These are phyloP conservation scores for Rhineura floridana DNA, from an alignment of 2,113 vertebrate species.

Conservation along the genomic window DNA sequence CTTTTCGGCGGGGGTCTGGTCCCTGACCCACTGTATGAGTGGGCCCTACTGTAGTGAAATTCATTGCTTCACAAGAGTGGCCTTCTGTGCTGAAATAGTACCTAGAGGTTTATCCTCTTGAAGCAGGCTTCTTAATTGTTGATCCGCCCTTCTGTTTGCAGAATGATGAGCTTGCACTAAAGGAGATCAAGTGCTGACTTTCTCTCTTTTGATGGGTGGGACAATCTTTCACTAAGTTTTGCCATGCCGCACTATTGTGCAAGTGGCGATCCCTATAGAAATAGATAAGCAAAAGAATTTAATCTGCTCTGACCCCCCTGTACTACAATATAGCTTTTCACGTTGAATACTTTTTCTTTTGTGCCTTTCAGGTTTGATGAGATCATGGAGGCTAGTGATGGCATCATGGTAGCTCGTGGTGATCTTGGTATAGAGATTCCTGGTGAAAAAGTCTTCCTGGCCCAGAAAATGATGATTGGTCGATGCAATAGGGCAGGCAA, in stretches of 20 bases:
- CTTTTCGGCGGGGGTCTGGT: no score
- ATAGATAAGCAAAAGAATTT: neutral
- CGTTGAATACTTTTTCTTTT: neutral
- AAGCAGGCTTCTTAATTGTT: neutral
- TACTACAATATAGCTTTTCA: neutral
- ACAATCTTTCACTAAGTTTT: neutral
- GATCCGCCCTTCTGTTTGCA: neutral
- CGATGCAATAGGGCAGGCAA: slow-evolving; percentile 94
- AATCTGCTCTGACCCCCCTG: neutral
- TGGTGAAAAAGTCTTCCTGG: slow-evolving; percentile 95
- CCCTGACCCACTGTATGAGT: no score
- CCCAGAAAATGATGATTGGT: slow-evolving; percentile 99
- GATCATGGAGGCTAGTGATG: slow-evolving; percentile 96
- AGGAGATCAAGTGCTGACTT: neutral
- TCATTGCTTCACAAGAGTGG: neutral
- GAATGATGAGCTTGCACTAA: neutral
- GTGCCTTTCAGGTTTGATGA: slow-evolving; percentile 88
- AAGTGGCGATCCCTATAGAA: neutral
- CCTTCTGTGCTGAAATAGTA: neutral
- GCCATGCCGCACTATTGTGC: neutral
- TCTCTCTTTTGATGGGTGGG: neutral
- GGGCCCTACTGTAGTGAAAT: no score
- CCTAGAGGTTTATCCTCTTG: neutral
- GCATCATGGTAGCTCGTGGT: slow-evolving; percentile 98
- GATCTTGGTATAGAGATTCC: slow-evolving; percentile 98